Evolutionary conservation across 2,797 vertebrate genomes (phyloP), one percentile per base, ranked within the genome.

Genomic region (Yasuhikotakia modesta): DNA sequence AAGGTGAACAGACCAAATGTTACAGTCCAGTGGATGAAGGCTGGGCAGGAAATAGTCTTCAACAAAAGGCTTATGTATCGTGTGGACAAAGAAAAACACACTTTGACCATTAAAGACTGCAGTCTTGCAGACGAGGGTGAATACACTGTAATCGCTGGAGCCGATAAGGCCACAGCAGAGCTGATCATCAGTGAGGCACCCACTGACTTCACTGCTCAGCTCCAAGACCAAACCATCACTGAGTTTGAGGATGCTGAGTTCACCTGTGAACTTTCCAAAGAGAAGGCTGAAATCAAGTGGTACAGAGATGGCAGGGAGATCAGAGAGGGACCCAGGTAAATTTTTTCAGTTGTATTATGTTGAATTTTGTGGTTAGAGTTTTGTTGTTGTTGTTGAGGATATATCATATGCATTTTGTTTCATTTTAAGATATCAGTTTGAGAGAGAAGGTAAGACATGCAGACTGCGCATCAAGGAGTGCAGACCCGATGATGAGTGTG

Each of bases 131-230:
- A 99, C 68, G 97, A 99, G 90, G 97, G 97, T 0, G 97, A 99
- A 89, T 99, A 99, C 83, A 92, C 92, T 0, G 97, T 94, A 45
- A 89, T 92, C 53, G 96, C 96, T 24, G 97, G 93, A 57, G 91
- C 96, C 48, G 93, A 93, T 90, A 97, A 95, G 88, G 95, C 96
- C 55, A 92, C 94, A 0, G 97, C 96, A 0, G 97, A 99, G 80
- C 93, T 99, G 78, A 95, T 99, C 55, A 99, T 99, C 85, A 96
- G 97, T 52, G 97, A 99, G 89, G 96, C 96, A 12, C 97, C 97
- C 0, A 94, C 97, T 2, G 97, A 99, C 87, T 99, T 99, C 85
- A 92, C 87, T 21, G 82, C 90, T 6, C 93, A 95, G 46, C 91
- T 99, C n/a, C 95, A 91, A 85, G 97, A 99, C 87, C 97, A 98